Conservation (phyloP, 2,797 vertebrate species). For the Hylomyscus alleni region DNA sequence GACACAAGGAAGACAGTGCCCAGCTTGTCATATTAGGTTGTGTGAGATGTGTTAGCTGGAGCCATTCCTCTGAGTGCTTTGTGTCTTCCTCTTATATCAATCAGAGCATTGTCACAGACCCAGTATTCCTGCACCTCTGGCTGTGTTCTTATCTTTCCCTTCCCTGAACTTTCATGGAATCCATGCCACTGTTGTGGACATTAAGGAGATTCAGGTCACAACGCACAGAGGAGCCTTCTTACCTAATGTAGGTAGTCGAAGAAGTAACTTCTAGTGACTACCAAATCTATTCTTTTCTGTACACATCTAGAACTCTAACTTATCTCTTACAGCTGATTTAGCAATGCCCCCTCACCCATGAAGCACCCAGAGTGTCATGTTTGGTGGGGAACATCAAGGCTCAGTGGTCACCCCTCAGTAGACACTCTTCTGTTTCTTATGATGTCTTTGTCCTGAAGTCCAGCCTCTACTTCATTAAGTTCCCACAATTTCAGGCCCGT, state of each 20-base stretch:
- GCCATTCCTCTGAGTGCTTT: background rate
- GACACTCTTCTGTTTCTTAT: background rate
- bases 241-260: background rate
- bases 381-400: background rate
- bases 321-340: background rate
- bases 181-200: background rate
- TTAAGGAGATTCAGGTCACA: background rate
- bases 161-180: background rate
- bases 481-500: background rate
- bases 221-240: background rate
- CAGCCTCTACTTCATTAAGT: constrained; percentile 3
- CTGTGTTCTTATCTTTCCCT: background rate
- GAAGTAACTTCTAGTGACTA: background rate
- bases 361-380: background rate
- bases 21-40: background rate
- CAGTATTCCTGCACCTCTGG: background rate
- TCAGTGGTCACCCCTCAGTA: background rate
- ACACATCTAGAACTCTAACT: background rate
- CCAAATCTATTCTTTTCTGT: background rate
- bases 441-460: background rate
- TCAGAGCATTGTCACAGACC: background rate
- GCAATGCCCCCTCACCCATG: background rate
- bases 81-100: background rate
- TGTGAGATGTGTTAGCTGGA: background rate
- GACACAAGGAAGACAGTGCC: background rate